Conservation (phyloP, 2,113 vertebrate species). For the Struthidea cinerea region DNA sequence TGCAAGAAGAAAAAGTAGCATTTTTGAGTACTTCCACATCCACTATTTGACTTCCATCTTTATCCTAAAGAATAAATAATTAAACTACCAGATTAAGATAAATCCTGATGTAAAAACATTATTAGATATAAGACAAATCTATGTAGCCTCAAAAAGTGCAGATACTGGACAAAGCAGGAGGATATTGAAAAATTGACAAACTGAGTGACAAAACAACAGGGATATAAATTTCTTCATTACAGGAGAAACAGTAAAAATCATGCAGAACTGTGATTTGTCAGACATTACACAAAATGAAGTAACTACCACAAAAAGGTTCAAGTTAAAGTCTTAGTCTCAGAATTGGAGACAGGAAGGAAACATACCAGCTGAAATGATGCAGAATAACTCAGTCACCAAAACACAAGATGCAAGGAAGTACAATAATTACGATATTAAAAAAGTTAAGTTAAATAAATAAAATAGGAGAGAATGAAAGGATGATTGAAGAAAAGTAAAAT, state of each 20-base stretch:
- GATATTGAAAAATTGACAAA: background rate
- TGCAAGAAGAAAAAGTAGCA: background rate
- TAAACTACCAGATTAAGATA: background rate
- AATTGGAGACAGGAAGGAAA: background rate
- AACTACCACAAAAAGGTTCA: background rate
- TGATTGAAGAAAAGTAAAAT: background rate
- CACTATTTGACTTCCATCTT: background rate
- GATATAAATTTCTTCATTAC: background rate
- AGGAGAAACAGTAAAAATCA: background rate
- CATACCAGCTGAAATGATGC: background rate
- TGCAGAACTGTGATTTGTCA: background rate
- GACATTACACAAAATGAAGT: background rate
- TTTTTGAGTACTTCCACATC: background rate
- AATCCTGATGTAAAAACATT: background rate
- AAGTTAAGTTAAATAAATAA: background rate
- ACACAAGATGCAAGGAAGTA: background rate
- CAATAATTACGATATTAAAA: background rate
- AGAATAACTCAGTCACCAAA: background rate
- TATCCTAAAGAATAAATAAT: background rate
- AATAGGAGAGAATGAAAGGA: background rate
- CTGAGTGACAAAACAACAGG: background rate
- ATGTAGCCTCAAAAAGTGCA: background rate
- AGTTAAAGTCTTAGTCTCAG: background rate
- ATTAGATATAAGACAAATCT: background rate
- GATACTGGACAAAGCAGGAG: background rate